Conservation (phyloP, 2,113 vertebrate genomes). For the Pavo muticus region DNA sequence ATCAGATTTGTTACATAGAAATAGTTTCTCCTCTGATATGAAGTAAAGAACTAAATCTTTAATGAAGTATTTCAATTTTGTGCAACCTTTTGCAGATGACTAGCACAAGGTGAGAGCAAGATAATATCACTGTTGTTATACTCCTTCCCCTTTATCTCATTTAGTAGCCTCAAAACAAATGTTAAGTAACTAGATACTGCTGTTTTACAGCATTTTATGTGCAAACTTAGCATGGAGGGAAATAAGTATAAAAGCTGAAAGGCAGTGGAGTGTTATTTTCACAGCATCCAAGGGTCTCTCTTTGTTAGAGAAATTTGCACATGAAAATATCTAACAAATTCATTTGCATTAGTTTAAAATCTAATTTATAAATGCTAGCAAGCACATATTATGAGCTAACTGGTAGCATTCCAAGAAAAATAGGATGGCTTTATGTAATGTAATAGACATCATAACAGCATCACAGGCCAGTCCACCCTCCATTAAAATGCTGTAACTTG, state of each 20-base stretch:
- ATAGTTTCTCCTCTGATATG: neutral
- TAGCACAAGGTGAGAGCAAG: neutral
- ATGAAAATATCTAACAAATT: neutral
- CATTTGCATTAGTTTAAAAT: neutral
- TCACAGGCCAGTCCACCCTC: neutral
- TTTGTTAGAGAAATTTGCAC: neutral
- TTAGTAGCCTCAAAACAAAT: neutral
- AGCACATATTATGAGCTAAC: neutral
- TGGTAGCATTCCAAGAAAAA: neutral
- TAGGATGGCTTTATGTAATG: neutral
- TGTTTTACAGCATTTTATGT: neutral
- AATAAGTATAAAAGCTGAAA: neutral
- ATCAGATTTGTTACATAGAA: neutral
- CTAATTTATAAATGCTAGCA: neutral
- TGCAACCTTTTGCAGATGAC: neutral
- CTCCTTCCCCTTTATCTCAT: neutral
- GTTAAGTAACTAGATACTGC: neutral
- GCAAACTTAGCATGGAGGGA: neutral
- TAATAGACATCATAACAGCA: neutral
- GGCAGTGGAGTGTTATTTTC: neutral
- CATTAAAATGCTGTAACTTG: neutral
- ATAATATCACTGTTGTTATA: neutral
- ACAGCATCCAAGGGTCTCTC: neutral
- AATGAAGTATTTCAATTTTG: neutral
- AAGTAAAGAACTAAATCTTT: neutral